Evolutionary conservation across 37 sponge, comb jelly and placozoan species (phyloP).

Genomic region (Ephydatia muelleri): DNA sequence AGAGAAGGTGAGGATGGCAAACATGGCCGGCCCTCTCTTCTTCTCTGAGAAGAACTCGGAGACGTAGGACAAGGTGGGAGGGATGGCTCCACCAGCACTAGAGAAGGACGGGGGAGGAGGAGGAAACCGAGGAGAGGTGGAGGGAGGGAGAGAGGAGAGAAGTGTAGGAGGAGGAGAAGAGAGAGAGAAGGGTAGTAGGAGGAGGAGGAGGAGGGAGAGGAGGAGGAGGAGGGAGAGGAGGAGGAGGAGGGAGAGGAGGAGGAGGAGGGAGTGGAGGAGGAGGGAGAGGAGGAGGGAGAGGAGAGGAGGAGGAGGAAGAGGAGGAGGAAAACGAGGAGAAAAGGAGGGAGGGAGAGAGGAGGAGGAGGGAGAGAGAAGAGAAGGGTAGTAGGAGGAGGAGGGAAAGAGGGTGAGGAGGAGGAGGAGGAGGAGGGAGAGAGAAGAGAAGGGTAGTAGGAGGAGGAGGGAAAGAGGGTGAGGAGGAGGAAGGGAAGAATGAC

Average conservation of each 20-base stretch:
- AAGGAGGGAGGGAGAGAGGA: no score
- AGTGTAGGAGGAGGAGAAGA: not conserved
- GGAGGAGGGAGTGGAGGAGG: no score
- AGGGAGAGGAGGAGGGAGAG: no score
- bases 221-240: no score
- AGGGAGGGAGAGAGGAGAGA: not conserved
- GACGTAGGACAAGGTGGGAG: constrained; percentile 53
- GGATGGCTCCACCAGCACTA: constrained; percentile 62
- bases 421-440: not conserved
- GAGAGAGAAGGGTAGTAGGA: not conserved
- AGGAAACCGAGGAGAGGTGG: not conserved
- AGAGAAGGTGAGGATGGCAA: constrained; percentile 41
- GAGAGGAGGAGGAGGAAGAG: no score
- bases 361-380: no score
- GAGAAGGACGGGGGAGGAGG: not conserved
- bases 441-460: not conserved
- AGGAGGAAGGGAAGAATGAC: not conserved
- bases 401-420: no score
- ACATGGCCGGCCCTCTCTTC: constrained; percentile 28
- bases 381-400: no score
- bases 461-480: no score
- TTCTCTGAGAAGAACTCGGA: constrained; percentile 53
- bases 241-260: no score
- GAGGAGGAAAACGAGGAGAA: no score
- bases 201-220: no score